Evolutionary conservation across 2,113 vertebrate species (phyloP), one percentile per base, ranked within the genome.

Genomic region (Suricata suricatta): DNA sequence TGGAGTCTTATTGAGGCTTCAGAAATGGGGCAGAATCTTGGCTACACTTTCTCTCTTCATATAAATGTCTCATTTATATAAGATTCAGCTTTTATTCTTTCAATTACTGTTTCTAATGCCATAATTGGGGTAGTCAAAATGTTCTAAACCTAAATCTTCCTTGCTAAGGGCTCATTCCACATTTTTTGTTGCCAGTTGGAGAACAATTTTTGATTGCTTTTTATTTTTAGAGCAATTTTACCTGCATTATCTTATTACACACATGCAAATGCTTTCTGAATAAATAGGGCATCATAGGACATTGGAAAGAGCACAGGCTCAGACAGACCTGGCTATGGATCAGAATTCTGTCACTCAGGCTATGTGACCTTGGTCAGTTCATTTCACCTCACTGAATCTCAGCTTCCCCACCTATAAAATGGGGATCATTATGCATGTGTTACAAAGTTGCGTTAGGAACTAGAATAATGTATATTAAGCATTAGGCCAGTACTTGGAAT

Each of bases 91-190:
- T 82, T 69, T 35, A n/a, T 64, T 84, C 83, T 94, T 90, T 77
- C 44, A 89, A 17, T 94, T 72, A 82, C 81, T 72, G 14, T 69
- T 92, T 92, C 86, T 92, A 89, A 88, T 82, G 64, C 23, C 13
- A 23, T 89, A 86, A 92, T 80, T 93, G 77, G 38, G 4, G 1
- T 69, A 90, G 52, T 94, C 52, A 92, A 38, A 80, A 54, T 54
- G 64, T 82, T 88, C 69, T 84, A 88, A 93, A 81, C 64, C 19
- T 88, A 95, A 95, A 96, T 90, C 90, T 94, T 94, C 76, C 63
- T 86, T 76, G 33, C 50, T 93, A 90, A 87, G 52, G 77, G 41
- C 10, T 10, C 17, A 88, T 91, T 93, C 64, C 69, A 74, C 50
- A 25, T 44, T 92, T 97, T 94, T 76, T 33, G 17, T 64, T 95